Evolutionary conservation across 2,797 vertebrate genomes (phyloP).

Genomic region (Hippocampus kuda): DNA sequence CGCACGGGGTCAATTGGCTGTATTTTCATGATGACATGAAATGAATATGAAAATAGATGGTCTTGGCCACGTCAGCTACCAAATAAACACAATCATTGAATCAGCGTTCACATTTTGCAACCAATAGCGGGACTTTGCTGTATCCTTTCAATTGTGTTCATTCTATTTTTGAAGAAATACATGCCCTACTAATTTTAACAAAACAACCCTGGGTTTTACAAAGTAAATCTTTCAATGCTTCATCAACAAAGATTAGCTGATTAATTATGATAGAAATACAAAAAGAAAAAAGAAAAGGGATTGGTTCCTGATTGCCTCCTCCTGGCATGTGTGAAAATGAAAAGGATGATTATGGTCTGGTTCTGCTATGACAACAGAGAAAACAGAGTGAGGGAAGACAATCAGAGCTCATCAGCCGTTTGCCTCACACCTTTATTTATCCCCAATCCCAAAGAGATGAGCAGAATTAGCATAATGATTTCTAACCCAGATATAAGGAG

Average conservation of each 20-base stretch:
- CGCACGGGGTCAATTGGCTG: slow-evolving; percentile 23
- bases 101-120: neutral
- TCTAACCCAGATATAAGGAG: slow-evolving; percentile 73
- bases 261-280: slow-evolving; percentile 26
- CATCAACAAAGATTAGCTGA: slow-evolving; percentile 18
- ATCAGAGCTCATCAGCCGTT: slow-evolving; percentile 67
- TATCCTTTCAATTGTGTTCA: neutral
- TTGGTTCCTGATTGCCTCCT: slow-evolving; percentile 35
- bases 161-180: neutral
- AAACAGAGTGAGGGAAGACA: slow-evolving; percentile 63
- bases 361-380: slow-evolving; percentile 64
- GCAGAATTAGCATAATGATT: slow-evolving; percentile 73
- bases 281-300: slow-evolving; percentile 14
- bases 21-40: slow-evolving; percentile 13
- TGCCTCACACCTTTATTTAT: slow-evolving; percentile 75
- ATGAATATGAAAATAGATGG: slow-evolving; percentile 10
- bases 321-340: slow-evolving; percentile 52
- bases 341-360: slow-evolving; percentile 62
- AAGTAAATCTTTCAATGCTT: neutral
- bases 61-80: neutral
- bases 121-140: neutral
- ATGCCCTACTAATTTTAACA: slow-evolving; percentile 8
- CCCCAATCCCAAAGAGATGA: slow-evolving; percentile 64
- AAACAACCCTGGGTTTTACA: slow-evolving; percentile 8
- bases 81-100: neutral